Evolutionary conservation across 2,797 vertebrate species (phyloP).

Genomic region (Rachycentron canadum): DNA sequence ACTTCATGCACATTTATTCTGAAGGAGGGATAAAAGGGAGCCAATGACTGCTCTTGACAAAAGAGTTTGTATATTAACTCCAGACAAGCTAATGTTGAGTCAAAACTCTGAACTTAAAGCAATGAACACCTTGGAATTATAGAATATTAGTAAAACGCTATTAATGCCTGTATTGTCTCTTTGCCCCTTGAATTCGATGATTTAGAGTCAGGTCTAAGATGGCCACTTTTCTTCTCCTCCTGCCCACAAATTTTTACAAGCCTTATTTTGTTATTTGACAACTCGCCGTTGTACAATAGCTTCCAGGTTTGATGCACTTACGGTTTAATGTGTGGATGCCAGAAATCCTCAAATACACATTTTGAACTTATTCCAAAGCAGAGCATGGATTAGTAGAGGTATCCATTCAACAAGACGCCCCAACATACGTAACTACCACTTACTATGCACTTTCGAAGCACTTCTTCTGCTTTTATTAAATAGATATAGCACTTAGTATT

Average conservation of each 20-base stretch:
- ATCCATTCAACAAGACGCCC: not conserved
- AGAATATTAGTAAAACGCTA: not conserved
- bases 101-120: not conserved
- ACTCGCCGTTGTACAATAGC: not conserved
- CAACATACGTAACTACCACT: too few species aligned
- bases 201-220: slow-evolving; percentile 15
- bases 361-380: slow-evolving; percentile 4
- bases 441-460: too few species aligned
- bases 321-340: not conserved
- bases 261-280: slow-evolving; percentile 11
- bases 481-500: not conserved
- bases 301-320: slow-evolving; percentile 6
- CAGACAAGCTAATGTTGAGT: not conserved
- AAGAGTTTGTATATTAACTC: slow-evolving; percentile 1
- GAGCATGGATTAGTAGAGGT: not conserved
- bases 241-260: slow-evolving; percentile 15
- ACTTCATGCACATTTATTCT: slow-evolving; percentile 29
- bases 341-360: not conserved
- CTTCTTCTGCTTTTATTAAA: too few species aligned
- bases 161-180: not conserved
- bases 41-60: not conserved
- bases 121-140: not conserved
- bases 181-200: not conserved
- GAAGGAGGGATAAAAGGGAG: not conserved
- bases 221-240: not conserved